Percentiles rank a stretch among this genome's conserved stretches.
phyloP scores from a whole-genome alignment of 2,888 invertebrate genomes.

The Trachelus troglodyta region DNA sequence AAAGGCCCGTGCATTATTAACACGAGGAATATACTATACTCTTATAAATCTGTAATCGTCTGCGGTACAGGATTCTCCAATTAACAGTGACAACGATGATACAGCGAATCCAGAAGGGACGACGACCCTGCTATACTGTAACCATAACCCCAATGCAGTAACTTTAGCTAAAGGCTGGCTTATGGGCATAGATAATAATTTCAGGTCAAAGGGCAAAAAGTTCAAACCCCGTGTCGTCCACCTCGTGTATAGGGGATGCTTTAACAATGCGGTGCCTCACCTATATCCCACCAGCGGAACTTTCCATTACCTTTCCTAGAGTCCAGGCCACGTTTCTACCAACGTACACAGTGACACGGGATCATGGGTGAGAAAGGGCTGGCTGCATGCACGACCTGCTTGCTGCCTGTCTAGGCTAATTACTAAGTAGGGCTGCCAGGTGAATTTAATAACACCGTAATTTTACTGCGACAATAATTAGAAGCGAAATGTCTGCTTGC shows the following conservation, averaged over 20 bases:
- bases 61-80: neutral
- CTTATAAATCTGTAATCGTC: neutral
- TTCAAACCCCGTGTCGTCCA: neutral
- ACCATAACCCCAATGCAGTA: neutral
- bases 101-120: neutral
- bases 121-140: neutral
- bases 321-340: too few relatives aligned
- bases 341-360: too few relatives aligned
- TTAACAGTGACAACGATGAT: neutral
- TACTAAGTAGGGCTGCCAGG: neutral
- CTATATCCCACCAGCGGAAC: too few relatives aligned
- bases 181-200: neutral
- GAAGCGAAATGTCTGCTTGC: neutral
- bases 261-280: neutral
- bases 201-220: neutral
- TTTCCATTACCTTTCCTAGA: too few relatives aligned
- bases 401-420: neutral
- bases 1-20: neutral
- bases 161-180: neutral
- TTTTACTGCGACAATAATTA: neutral
- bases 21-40: neutral
- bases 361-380: too few relatives aligned
- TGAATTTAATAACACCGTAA: neutral
- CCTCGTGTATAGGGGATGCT: neutral
- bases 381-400: too few relatives aligned